Base-by-base conservation (phyloP, 2,888 invertebrate species). In the Anthophora plumipes region DNA sequence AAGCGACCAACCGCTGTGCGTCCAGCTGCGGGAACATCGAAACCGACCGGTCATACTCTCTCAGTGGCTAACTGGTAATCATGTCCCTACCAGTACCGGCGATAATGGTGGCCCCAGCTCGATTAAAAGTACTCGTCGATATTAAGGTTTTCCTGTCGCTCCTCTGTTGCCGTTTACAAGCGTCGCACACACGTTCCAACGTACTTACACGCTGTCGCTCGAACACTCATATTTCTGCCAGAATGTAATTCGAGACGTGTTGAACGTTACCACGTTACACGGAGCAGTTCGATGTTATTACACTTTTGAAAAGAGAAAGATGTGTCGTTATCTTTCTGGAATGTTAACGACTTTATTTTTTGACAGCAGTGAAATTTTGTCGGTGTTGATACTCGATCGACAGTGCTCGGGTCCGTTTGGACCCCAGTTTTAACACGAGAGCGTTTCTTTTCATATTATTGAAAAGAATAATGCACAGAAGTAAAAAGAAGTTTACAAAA, bases 131-230 rank as follows among this genome's bases (percentile, higher is more conserved):
- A 73, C 82, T 82, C 82, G 72, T 67, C 72, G 81, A 73, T 81
- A 82, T 82, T 83, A 84, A 84, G 80, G 57, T 73, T 84, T 84
- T 84, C 84, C 84, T 83, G 84, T 76, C 71, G 70, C 64, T 77
- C 54, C 55, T 43, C 69, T n/a, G n/a, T 17, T n/a, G 57, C 41
- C 82, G 71, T 82, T 82, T 71, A 72, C 82, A 66, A 76, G 60
- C 66, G 66, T 39, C 70, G 70, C 54, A n/a, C 54, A n/a, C 67
- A 57, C 55, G 78, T 37, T 61, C 20, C 57, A 3, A 50, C 48
- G 25, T 11, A n/a, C 14, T 20, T 43, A 48, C 3, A 48, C 3
- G 20, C 31, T 31, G 57, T 60, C 63, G 22, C 37, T 22, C 11
- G 5, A 25, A 43, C 22, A 55, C 48, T 55, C 74, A 20, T 67